Evolutionary conservation across 2,888 invertebrate genomes (phyloP).

Genomic region (Metopia argyrocephala): DNA sequence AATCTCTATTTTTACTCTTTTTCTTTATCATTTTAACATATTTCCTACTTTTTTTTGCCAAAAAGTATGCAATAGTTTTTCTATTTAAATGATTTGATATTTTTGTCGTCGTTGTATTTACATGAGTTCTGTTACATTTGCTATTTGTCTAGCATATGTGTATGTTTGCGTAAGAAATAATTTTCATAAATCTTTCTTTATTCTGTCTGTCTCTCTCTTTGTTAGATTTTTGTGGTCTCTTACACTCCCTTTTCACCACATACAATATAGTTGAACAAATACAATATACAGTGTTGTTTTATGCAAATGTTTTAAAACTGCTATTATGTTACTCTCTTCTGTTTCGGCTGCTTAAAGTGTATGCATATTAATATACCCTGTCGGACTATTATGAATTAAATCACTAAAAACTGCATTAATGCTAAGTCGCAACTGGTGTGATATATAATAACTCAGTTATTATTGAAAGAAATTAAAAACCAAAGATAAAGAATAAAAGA

Average conservation of each 20-base stretch:
- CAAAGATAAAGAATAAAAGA: too few species aligned
- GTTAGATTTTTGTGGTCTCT: neutral
- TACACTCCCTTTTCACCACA: neutral
- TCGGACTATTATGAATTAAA: neutral
- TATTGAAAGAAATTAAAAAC: too few species aligned
- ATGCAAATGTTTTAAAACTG: neutral
- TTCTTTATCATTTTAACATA: neutral
- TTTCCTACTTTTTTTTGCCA: neutral
- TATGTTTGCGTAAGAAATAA: conserved; percentile 25
- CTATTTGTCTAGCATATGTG: neutral
- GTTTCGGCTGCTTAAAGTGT: neutral
- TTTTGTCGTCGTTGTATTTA: too few species aligned
- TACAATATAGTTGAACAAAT: neutral
- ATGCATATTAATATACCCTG: neutral
- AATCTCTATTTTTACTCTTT: too few species aligned
- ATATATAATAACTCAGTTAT: too few species aligned
- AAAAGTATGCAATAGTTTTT: neutral
- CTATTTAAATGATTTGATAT: neutral
- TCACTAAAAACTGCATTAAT: too few species aligned
- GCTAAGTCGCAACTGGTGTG: too few species aligned
- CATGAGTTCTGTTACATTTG: neutral
- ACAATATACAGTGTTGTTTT: too few species aligned
- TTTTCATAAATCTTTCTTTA: conserved; percentile 16
- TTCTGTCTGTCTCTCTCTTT: neutral
- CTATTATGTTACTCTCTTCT: neutral